A percentile compares a stretch with the other conserved stretches of the same genome.
Conservation (phyloP, 2,888 invertebrate genomes). For the Hypolimnas misippus region DNA sequence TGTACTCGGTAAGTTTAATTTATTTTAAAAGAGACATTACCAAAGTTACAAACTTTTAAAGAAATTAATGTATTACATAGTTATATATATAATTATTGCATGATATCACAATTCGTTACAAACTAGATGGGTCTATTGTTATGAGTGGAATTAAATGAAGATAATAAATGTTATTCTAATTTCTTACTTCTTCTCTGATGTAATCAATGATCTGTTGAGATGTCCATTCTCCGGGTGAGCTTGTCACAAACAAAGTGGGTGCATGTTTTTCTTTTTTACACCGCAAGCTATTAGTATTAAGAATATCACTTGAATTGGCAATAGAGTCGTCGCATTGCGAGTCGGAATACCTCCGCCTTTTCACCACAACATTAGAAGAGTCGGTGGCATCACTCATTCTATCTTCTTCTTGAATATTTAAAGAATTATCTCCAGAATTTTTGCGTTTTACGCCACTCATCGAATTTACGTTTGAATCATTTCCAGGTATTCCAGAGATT, state of each 20-base stretch:
- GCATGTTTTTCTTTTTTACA: constrained; percentile 3
- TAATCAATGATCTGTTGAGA: constrained; percentile 39
- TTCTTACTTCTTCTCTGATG: constrained; percentile 37
- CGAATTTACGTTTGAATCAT: constrained; percentile 10
- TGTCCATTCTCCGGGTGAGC: constrained; percentile 37
- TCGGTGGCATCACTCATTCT: constrained; percentile 29
- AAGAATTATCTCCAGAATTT: constrained; percentile 22
- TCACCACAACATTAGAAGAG: constrained; percentile 30
- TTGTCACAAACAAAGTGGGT: constrained; percentile 30
- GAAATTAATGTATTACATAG: no score
- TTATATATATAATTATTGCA: no score
- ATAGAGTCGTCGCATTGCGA: constrained; percentile 24
- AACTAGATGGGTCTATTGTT: no score
- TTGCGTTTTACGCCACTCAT: constrained; percentile 29
- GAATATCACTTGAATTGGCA: constrained; percentile 12
- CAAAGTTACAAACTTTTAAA: no score
- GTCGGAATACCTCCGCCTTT: constrained; percentile 35
- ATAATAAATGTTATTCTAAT: not conserved
- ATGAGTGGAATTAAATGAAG: no score
- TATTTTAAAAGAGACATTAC: no score
- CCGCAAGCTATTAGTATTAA: constrained; percentile 2
- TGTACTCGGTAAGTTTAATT: no score
- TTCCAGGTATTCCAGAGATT: not conserved
- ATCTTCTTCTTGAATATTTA: constrained; percentile 28
- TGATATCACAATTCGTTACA: no score